Conservation (phyloP, 2,113 vertebrate genomes). For the Urocynchramus pylzowi region DNA sequence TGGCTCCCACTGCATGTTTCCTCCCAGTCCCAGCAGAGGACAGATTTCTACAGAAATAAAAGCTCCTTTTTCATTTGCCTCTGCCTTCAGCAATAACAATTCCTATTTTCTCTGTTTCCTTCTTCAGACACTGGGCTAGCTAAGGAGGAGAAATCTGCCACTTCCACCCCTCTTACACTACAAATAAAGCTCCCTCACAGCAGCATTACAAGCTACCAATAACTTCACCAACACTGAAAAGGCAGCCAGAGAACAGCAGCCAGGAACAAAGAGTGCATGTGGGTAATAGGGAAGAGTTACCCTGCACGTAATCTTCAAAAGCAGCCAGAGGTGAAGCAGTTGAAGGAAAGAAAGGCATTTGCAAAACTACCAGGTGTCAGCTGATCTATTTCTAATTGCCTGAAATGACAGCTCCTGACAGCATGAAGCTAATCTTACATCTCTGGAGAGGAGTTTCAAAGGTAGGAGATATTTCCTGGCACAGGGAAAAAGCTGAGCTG, state of each 20-base stretch:
- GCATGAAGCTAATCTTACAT: background rate
- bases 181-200: background rate
- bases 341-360: background rate
- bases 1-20: background rate
- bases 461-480: background rate
- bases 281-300: background rate
- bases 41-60: background rate
- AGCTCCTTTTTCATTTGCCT: background rate
- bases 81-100: background rate
- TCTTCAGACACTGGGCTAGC: background rate
- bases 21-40: background rate
- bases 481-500: background rate
- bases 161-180: background rate
- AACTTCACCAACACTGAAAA: background rate
- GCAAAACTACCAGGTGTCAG: background rate
- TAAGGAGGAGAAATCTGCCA: background rate
- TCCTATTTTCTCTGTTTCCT: background rate
- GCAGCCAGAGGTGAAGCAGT: background rate
- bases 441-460: background rate
- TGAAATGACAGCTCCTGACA: constrained; percentile 23
- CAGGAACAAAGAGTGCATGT: background rate
- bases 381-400: constrained; percentile 3
- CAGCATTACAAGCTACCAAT: background rate
- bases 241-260: background rate
- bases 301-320: background rate